Base-by-base conservation (phyloP, 2,797 vertebrate genomes). In the Microctenopoma steveboyesi region DNA sequence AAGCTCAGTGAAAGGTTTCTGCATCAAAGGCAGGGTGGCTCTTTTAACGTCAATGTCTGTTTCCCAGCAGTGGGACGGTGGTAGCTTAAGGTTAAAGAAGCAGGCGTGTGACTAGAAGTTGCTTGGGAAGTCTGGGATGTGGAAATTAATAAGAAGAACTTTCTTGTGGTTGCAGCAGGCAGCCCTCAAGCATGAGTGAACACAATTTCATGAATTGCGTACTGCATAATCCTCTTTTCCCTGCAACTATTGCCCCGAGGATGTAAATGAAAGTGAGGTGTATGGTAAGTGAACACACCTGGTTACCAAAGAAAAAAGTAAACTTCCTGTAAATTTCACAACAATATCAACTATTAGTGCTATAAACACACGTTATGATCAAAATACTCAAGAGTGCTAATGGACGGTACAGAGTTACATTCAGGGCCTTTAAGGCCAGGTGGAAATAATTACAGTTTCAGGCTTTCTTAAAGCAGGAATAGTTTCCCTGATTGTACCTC, bases 141-240 rank as follows among this genome's bases (percentile, higher is more conserved):
- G 64, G 72, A 88, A 84, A 87, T 88, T 76, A 90, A 91, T 86
- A 72, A 82, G 77, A 76, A 81, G 69, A 52, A 50, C 57, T 87
- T 89, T 78, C 73, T 46, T 59, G 53, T 50, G 59, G 72, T 84
- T 88, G 77, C 64, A 86, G 62, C 58, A 82, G 83, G 76, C 76
- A 81, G 82, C 72, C 83, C 82, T 82, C 54, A 46, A 90, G 87
- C 77, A 13, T 63, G 69, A 86, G 61, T 55, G 51, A 87, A 84
- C 22, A 33, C 68, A 70, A 72, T 73, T 85, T 58, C 55, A 78
- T 65, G 69, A 70, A 81, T 66, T 78, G 69, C 42, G 58, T 47
- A 45, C 42, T 45, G 42, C 6, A 66, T 84, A 86, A 83, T 82
- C 65, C 63, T 74, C 18, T 46, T 56, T 71, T 69, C 39, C 74